Base-by-base conservation (phyloP, 2,113 vertebrate genomes). In the Platysternon megacephalum region DNA sequence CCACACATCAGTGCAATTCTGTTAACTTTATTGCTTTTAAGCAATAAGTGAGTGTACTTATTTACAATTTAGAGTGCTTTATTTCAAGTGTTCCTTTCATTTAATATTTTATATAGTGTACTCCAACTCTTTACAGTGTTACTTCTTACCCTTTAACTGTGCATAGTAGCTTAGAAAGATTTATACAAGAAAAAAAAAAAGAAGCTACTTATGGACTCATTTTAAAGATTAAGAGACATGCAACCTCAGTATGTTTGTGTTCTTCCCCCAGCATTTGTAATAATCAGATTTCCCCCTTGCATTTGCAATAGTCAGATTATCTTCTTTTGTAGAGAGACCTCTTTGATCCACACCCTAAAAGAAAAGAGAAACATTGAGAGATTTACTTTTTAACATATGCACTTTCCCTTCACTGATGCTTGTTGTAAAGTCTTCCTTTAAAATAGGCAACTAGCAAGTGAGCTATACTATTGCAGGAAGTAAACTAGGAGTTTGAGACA, bases 11-110 rank as follows among this genome's bases (percentile, higher is more conserved):
- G 39, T 97, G 97, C 97, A 95, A 79, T 94, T 97, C 93, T 95
- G 81, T 95, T 80, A 94, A 65, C 79, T 98, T 98, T 98, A 95
- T 97, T 97, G 53, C 88, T 42, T 44, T 90, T 92, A 97, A 96
- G 91, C 88, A 55, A 85, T 72, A 39, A 85, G 76, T 96, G 84
- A 39, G n/a, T 58, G 84, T 91, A 56, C 86, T 56, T 88, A 91
- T 49, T 91, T 92, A 84, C 94, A 97, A 94, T 95, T 49, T n/a
- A n/a, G 65, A 81, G 32, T 87, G 85, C 32, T 39, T 48, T 87
- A 82, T 39, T 84, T 83, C 26, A 79, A 48, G 72, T 46, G 28
- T 55, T 32, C 21, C 48, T 65, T 72, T 72, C 5, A 72, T 68
- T 91, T 49, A 65, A 52, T 58, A 87, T 87, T 85, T 94, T 46